These are phyloP conservation scores for Syngnathus floridae DNA, from an alignment of 2,113 vertebrate species.

Conservation along the genomic window DNA sequence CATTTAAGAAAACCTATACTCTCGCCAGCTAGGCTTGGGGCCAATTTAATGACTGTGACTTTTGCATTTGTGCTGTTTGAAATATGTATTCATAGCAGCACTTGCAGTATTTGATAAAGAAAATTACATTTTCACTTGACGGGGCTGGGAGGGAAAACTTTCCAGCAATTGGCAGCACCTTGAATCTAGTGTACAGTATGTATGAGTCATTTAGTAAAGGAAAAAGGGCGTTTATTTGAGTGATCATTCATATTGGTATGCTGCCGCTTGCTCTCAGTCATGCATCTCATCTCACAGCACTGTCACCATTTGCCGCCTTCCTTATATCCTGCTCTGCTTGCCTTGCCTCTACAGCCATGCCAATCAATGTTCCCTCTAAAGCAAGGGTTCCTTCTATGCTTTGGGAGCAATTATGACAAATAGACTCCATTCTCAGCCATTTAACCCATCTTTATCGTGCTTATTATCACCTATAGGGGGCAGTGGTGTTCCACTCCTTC, in stretches of 20 bases:
- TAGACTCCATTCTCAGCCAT: background rate
- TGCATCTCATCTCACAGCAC: constrained; percentile 44
- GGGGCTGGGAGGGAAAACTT: background rate
- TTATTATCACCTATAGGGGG: constrained; percentile 50
- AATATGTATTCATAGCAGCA: constrained; percentile 35
- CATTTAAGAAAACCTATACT: constrained; percentile 57
- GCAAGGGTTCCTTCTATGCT: constrained; percentile 52
- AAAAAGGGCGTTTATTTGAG: constrained; percentile 21
- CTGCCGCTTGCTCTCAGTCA: constrained; percentile 40
- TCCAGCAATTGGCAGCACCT: constrained; percentile 16
- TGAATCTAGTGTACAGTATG: constrained; percentile 14
- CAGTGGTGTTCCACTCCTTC: constrained; percentile 51
- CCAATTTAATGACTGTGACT: constrained; percentile 27
- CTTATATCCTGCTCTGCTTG: constrained; percentile 24
- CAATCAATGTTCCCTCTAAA: constrained; percentile 35
- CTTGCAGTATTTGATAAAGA: constrained; percentile 19
- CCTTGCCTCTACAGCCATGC: constrained; percentile 32
- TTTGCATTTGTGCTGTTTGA: constrained; percentile 26
- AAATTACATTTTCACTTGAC: constrained; percentile 24
- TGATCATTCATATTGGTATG: constrained; percentile 48
- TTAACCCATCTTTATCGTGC: background rate
- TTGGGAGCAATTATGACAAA: constrained; percentile 39
- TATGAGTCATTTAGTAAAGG: constrained; percentile 1
- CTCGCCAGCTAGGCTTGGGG: constrained; percentile 14
- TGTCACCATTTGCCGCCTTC: constrained; percentile 37